phyloP scores from a whole-genome alignment of 1,140 invertebrate genomes.

The Drosophila bocqueti region DNA sequence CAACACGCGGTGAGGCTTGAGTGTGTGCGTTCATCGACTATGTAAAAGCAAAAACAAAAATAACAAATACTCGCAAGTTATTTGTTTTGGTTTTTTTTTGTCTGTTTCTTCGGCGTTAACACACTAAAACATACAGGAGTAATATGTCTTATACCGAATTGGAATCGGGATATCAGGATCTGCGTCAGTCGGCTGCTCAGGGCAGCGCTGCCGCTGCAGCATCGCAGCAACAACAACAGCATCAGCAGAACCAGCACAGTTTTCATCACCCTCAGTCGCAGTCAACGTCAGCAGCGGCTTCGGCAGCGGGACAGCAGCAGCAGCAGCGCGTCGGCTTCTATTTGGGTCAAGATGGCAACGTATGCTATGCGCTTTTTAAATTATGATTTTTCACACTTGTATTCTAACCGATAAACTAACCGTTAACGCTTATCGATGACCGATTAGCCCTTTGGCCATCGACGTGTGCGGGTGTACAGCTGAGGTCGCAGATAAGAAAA shows the following conservation, averaged over 20 bases:
- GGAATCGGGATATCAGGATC: slow-evolving; percentile 94
- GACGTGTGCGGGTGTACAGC: neutral
- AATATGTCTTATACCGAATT: slow-evolving; percentile 94
- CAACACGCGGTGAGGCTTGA: slow-evolving; percentile 2
- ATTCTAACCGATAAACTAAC: slow-evolving; percentile 8
- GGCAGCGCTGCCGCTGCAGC: slow-evolving; percentile 42
- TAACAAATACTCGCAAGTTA: slow-evolving; percentile 10
- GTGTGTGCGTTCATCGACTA: slow-evolving; percentile 10
- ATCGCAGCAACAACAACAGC: slow-evolving; percentile 46
- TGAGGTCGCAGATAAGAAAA: neutral
- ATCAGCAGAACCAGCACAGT: slow-evolving; percentile 82
- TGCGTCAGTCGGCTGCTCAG: slow-evolving; percentile 86
- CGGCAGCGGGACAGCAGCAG: slow-evolving; percentile 87
- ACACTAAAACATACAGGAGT: slow-evolving; percentile 18
- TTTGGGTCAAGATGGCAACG: slow-evolving; percentile 88
- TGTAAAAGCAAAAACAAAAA: slow-evolving; percentile 19
- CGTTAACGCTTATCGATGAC: neutral
- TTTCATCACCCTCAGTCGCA: slow-evolving; percentile 64
- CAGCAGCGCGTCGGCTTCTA: slow-evolving; percentile 88
- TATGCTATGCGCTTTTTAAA: slow-evolving; percentile 64
- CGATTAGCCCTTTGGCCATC: neutral
- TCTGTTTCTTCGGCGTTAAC: slow-evolving; percentile 16
- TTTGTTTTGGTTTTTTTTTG: slow-evolving; percentile 12
- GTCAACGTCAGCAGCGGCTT: slow-evolving; percentile 86
- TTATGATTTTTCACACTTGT: slow-evolving; percentile 7